Conservation (phyloP, 2,113 vertebrate species). For the Kryptolebias marmoratus region DNA sequence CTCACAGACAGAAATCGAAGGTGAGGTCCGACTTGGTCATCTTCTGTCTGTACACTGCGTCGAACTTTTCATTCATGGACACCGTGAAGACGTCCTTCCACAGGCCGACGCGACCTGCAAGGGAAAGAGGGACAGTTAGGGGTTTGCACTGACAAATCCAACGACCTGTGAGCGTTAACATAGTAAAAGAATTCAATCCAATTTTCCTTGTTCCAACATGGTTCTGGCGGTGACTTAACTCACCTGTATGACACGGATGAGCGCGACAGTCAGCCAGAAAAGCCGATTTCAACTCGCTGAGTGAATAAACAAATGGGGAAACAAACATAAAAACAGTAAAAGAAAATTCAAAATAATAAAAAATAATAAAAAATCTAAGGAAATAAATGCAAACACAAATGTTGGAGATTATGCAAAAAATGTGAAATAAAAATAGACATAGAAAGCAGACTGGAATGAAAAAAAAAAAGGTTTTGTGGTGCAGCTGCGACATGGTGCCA, state of each 20-base stretch:
- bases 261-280: constrained; percentile 63
- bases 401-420: background rate
- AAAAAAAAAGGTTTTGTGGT: background rate
- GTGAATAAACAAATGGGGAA: constrained; percentile 83
- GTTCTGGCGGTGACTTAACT: constrained; percentile 51
- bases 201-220: background rate
- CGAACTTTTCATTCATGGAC: constrained; percentile 98
- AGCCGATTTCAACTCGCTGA: constrained; percentile 89
- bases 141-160: too few species aligned
- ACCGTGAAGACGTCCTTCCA: constrained; percentile 99
- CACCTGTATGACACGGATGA: constrained; percentile 45
- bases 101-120: constrained; percentile 90
- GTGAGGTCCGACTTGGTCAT: constrained; percentile 96
- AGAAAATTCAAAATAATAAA: constrained; percentile 25
- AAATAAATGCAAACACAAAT: background rate
- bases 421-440: background rate
- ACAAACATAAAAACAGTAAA: constrained; percentile 44
- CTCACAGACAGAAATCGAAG: constrained; percentile 94
- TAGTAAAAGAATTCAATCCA: background rate
- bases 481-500: constrained; percentile 12
- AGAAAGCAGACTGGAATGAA: background rate
- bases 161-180: background rate
- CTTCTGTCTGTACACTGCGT: constrained; percentile 94
- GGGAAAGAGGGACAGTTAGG: background rate
- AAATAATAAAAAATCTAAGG: constrained; percentile 4